Percentiles rank a stretch among this genome's conserved stretches.
These are phyloP conservation scores for Odocoileus hemionus DNA, from an alignment of 2,113 vertebrate genomes.

Conservation along the genomic window DNA sequence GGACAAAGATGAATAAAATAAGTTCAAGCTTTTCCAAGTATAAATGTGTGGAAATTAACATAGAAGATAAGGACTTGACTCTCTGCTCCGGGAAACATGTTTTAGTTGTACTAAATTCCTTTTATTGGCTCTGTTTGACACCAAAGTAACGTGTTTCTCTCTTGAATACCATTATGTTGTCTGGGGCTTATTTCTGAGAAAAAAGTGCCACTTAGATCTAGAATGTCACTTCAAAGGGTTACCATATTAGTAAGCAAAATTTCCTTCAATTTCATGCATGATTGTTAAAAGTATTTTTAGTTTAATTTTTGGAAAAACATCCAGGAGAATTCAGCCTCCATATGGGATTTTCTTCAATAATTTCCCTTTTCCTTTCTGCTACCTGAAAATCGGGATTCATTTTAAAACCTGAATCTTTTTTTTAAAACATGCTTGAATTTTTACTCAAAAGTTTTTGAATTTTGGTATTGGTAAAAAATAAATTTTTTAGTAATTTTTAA, in stretches of 20 bases:
- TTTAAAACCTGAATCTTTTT: slow-evolving; percentile 33
- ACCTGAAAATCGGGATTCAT: slow-evolving; percentile 4
- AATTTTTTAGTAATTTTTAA: slow-evolving; percentile 25
- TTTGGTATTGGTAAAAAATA: not conserved
- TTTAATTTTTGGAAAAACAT: slow-evolving; percentile 55
- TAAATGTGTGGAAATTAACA: not conserved
- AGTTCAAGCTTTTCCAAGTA: not conserved
- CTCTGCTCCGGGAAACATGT: not conserved
- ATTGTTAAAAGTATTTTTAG: not conserved
- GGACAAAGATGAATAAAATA: not conserved
- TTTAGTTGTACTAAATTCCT: not conserved
- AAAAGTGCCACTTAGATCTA: not conserved
- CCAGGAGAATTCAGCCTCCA: not conserved
- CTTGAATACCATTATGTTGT: not conserved
- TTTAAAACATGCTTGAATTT: slow-evolving; percentile 18
- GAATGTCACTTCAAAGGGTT: not conserved
- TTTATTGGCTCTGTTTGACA: not conserved
- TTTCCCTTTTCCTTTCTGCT: slow-evolving; percentile 15
- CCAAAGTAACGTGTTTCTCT: not conserved
- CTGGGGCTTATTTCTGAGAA: not conserved
- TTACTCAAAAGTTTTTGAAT: not conserved
- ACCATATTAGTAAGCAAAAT: not conserved
- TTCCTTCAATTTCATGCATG: not conserved
- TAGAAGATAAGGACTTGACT: not conserved
- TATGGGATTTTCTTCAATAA: not conserved